phyloP scores from a whole-genome alignment of 2,113 vertebrate species.

The Pterophyllum scalare region DNA sequence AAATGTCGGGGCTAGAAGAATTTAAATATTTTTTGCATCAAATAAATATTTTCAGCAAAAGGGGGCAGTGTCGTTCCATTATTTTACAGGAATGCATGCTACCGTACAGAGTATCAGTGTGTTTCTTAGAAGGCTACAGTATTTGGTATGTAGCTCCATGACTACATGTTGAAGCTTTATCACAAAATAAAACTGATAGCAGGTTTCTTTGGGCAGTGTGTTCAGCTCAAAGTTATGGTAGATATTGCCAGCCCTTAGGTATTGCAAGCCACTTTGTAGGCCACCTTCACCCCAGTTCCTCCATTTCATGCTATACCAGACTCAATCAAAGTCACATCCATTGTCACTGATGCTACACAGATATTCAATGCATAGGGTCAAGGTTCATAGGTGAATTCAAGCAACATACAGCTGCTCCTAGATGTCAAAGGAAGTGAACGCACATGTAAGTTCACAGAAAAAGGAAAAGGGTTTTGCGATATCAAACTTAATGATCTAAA shows the following conservation, averaged over 20 bases:
- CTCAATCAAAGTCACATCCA: background rate
- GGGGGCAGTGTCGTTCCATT: constrained; percentile 13
- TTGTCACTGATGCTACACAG: background rate
- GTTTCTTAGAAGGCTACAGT: background rate
- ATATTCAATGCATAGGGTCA: too few relatives aligned
- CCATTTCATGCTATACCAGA: background rate
- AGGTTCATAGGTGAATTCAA: too few relatives aligned
- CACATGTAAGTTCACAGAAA: background rate
- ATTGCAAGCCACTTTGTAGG: background rate
- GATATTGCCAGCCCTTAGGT: background rate
- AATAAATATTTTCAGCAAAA: constrained; percentile 10
- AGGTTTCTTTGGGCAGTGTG: background rate
- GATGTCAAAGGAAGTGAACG: background rate
- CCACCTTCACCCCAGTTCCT: background rate
- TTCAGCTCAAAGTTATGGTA: background rate
- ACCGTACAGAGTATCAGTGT: background rate
- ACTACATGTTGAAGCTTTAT: background rate
- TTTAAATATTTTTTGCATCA: too few relatives aligned
- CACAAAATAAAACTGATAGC: background rate
- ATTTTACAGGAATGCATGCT: background rate
- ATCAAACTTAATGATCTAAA: background rate
- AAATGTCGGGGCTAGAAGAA: background rate
- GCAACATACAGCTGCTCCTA: too few relatives aligned
- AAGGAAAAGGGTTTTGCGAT: background rate
- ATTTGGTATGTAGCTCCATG: background rate